Conservation (phyloP, 1,140 invertebrate species). For the Carposina sasakii region DNA sequence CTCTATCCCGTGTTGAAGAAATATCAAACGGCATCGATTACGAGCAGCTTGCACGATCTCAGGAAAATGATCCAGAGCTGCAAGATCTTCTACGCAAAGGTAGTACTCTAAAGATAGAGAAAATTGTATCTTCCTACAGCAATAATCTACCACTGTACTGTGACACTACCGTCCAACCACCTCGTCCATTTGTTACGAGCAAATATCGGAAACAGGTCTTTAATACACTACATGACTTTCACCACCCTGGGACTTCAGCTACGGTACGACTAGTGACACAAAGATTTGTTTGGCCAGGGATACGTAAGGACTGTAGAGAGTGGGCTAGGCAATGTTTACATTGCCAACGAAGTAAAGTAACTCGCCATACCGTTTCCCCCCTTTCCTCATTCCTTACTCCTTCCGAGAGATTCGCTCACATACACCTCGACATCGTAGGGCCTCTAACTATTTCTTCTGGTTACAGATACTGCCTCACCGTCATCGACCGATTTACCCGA, state of each 20-base stretch:
- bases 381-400: slow-evolving; percentile 2
- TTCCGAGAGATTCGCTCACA: slow-evolving; percentile 2
- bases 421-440: slow-evolving; percentile 6
- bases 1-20: slow-evolving; percentile 22
- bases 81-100: slow-evolving; percentile 9
- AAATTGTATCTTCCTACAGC: neutral
- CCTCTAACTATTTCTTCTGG: neutral
- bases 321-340: slow-evolving; percentile 25
- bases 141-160: slow-evolving; percentile 8
- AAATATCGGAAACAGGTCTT: slow-evolving; percentile 24
- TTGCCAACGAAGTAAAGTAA: slow-evolving; percentile 36
- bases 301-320: slow-evolving; percentile 37
- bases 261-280: slow-evolving; percentile 29
- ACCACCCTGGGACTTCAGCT: slow-evolving; percentile 25
- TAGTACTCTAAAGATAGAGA: slow-evolving; percentile 3
- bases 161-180: slow-evolving; percentile 4
- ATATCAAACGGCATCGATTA: slow-evolving; percentile 4
- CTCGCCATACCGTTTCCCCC: slow-evolving; percentile 19
- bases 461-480: slow-evolving; percentile 2
- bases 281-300: slow-evolving; percentile 31
- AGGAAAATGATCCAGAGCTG: slow-evolving; percentile 28
- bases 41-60: slow-evolving; percentile 19
- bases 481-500: slow-evolving; percentile 1
- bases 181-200: slow-evolving; percentile 19
- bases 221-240: slow-evolving; percentile 24